Conservation (phyloP, 1,140 invertebrate genomes). For the Caenorhabditis inopinata region DNA sequence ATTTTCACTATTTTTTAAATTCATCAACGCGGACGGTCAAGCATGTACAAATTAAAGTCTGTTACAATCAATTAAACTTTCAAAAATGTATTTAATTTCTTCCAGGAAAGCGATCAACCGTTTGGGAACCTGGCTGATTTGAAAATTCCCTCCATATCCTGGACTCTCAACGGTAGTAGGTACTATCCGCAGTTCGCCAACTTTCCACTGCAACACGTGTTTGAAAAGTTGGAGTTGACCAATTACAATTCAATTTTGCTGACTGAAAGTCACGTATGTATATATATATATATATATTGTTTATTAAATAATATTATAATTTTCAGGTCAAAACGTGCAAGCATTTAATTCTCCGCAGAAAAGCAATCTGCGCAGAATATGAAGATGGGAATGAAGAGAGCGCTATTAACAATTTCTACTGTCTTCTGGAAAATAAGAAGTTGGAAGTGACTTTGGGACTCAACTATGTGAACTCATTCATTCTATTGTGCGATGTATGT, state of each 20-base stretch:
- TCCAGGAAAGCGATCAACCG: neutral
- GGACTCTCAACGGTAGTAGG: neutral
- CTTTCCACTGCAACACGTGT: neutral
- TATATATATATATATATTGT: neutral
- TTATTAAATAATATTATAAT: neutral
- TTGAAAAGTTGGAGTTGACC: conserved; percentile 1
- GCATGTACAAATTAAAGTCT: neutral
- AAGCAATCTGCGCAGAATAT: neutral
- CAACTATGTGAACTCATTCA: neutral
- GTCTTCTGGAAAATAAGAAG: neutral
- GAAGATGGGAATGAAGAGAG: neutral
- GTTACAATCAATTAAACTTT: neutral
- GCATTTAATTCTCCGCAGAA: neutral
- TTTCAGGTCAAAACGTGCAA: neutral
- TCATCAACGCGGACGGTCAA: neutral
- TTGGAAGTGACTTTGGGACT: neutral
- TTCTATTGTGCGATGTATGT: neutral
- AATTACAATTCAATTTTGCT: neutral
- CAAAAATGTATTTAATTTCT: neutral
- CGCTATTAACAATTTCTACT: neutral
- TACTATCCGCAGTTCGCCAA: neutral
- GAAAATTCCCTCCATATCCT: neutral
- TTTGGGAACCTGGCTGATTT: neutral
- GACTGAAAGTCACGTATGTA: neutral
- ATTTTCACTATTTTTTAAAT: neutral